phyloP scores from a whole-genome alignment of 2,888 invertebrate species.

The Homarus gammarus region DNA sequence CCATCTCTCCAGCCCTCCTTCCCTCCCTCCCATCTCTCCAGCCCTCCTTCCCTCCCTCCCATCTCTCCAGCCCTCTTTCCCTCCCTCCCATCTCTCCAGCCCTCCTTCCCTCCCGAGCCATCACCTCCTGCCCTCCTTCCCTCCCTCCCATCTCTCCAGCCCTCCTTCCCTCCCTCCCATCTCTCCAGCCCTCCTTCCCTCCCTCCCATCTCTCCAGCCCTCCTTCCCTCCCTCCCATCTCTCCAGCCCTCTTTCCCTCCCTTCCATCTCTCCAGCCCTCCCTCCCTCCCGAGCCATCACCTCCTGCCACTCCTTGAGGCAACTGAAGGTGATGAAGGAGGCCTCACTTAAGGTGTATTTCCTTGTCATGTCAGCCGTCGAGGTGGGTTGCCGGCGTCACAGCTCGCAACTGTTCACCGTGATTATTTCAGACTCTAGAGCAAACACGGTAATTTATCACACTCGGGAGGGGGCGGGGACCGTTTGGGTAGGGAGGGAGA shows the following conservation, averaged over 20 bases:
- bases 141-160: too few species aligned
- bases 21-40: too few species aligned
- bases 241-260: not conserved
- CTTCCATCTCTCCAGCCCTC: not conserved
- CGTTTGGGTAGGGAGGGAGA: not conserved
- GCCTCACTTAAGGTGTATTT: slow-evolving; percentile 15
- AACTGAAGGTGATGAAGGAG: slow-evolving; percentile 5
- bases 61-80: too few species aligned
- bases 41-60: not conserved
- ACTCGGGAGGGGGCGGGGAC: not conserved
- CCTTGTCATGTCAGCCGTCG: not conserved
- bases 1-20: too few species aligned
- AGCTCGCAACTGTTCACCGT: not conserved
- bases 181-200: too few species aligned
- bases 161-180: too few species aligned
- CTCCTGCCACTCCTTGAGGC: not conserved
- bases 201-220: too few species aligned
- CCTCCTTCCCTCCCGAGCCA: too few species aligned
- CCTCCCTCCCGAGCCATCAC: not conserved
- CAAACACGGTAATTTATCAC: slow-evolving; percentile 6
- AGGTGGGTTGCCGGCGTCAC: not conserved
- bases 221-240: too few species aligned
- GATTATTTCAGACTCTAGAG: slow-evolving; percentile 12
- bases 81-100: too few species aligned
- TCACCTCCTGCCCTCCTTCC: too few species aligned